These are phyloP conservation scores for Rhinolophus ferrumequinum DNA, from an alignment of 2,113 vertebrate genomes.

Conservation along the genomic window DNA sequence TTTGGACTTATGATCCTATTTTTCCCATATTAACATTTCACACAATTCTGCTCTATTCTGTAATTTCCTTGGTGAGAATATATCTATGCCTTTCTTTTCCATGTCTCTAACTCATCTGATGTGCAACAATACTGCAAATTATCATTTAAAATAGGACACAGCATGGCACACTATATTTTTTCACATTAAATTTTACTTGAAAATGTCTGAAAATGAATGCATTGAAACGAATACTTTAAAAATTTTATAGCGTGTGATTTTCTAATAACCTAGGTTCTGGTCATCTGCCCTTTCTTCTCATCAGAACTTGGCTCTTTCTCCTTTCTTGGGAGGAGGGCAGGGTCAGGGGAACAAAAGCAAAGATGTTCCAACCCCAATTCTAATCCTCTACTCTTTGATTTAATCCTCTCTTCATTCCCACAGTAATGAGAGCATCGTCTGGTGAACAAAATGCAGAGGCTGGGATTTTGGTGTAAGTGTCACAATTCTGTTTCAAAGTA, in stretches of 20 bases:
- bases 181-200: constrained; percentile 35
- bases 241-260: constrained; percentile 5
- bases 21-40: constrained; percentile 4
- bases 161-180: not conserved
- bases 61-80: constrained; percentile 16
- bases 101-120: not conserved
- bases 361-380: not conserved
- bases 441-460: not conserved
- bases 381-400: not conserved
- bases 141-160: not conserved
- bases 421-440: not conserved
- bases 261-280: not conserved
- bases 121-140: not conserved
- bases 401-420: not conserved
- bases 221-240: not conserved
- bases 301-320: not conserved
- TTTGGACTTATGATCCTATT: not conserved
- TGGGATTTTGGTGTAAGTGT: not conserved
- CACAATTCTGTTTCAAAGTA: constrained; percentile 18
- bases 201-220: constrained; percentile 20
- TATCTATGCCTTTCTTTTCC: constrained; percentile 12
- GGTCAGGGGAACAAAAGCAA: not conserved
- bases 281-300: not conserved
- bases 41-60: not conserved
- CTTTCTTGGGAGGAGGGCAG: not conserved